Conservation (phyloP, 2,797 vertebrate species). For the Coracias cyanogaster region DNA sequence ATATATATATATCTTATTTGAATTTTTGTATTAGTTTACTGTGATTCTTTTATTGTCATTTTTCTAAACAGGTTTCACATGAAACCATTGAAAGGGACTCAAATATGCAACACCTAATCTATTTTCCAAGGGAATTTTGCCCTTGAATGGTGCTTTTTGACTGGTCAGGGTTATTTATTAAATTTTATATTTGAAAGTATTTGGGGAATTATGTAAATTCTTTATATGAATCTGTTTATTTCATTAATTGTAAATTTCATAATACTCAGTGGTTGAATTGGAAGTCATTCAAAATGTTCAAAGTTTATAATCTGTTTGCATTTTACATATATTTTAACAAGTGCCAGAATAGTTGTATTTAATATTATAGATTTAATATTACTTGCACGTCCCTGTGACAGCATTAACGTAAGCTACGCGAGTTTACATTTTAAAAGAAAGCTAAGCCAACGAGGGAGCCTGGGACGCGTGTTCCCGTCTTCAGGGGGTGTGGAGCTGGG, state of each 20-base stretch:
- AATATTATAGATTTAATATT: constrained; percentile 54
- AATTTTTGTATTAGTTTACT: constrained; percentile 79
- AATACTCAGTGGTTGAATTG: constrained; percentile 86
- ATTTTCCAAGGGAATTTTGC: constrained; percentile 87
- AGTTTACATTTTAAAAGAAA: background rate
- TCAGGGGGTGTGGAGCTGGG: constrained; percentile 36
- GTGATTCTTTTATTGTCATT: constrained; percentile 80
- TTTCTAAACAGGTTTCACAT: constrained; percentile 80
- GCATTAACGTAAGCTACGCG: constrained; percentile 31
- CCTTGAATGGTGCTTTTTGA: constrained; percentile 96
- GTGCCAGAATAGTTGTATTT: constrained; percentile 70
- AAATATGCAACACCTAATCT: constrained; percentile 90
- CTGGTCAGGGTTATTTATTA: constrained; percentile 93
- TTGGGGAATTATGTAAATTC: constrained; percentile 88
- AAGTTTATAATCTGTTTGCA: constrained; percentile 69
- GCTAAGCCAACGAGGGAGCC: background rate
- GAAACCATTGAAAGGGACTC: constrained; percentile 87
- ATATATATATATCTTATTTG: constrained; percentile 65
- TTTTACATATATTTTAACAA: constrained; percentile 64
- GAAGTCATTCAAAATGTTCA: constrained; percentile 87
- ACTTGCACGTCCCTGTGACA: constrained; percentile 59
- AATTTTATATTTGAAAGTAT: constrained; percentile 90
- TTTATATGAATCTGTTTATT: constrained; percentile 90
- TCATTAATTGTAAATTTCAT: constrained; percentile 83
- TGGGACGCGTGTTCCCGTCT: constrained; percentile 22